These are phyloP conservation scores for Bellardia bayeri DNA, from an alignment of 2,888 invertebrate species.

Conservation along the genomic window DNA sequence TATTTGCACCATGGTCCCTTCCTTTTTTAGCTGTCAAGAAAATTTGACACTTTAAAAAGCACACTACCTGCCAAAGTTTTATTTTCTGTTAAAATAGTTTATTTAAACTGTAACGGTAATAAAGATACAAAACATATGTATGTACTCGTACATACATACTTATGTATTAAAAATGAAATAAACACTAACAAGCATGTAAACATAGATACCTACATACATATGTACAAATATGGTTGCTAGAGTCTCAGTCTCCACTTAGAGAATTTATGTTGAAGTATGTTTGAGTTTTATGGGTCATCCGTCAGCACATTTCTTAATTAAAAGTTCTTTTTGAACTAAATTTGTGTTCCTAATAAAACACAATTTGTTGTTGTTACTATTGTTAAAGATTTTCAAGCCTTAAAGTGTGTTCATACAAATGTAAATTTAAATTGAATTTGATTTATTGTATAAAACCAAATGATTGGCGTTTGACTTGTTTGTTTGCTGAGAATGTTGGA, in stretches of 20 bases:
- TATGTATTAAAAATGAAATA: background rate
- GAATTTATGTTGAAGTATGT: slow-evolving; percentile 27
- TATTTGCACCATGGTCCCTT: background rate
- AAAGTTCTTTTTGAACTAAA: slow-evolving; percentile 8
- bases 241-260: background rate
- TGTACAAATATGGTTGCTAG: background rate
- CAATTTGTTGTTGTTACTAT: slow-evolving; percentile 7
- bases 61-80: slow-evolving; percentile 7
- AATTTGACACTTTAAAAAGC: background rate
- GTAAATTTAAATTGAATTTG: slow-evolving; percentile 55
- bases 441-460: slow-evolving; percentile 60
- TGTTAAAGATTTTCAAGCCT: slow-evolving; percentile 6
- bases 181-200: background rate
- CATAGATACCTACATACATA: background rate
- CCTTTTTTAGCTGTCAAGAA: background rate
- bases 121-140: slow-evolving; percentile 2
- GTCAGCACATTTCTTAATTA: slow-evolving; percentile 67
- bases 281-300: slow-evolving; percentile 67
- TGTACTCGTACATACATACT: too few relatives aligned
- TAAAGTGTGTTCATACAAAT: slow-evolving; percentile 27
- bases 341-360: slow-evolving; percentile 8
- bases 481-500: background rate
- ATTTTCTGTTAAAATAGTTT: background rate
- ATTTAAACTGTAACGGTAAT: background rate
- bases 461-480: slow-evolving; percentile 24